Evolutionary conservation across 2,113 vertebrate genomes (phyloP).

Genomic region (Poeciliopsis occidentalis): DNA sequence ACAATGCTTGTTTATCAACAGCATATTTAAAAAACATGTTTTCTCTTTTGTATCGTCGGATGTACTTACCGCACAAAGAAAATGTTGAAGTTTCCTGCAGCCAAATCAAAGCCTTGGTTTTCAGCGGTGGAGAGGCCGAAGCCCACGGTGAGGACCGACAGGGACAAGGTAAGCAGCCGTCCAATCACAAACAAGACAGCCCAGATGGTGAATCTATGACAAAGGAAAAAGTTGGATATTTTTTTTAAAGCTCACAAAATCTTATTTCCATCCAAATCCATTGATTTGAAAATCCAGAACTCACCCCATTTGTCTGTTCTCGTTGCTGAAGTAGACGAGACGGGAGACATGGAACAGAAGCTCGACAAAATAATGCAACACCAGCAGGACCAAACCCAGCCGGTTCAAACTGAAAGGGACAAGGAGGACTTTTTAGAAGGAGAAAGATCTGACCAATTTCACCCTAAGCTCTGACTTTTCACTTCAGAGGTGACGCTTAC

Average conservation of each 20-base stretch:
- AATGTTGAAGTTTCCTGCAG: slow-evolving; percentile 93
- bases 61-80: slow-evolving; percentile 88
- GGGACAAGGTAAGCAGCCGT: slow-evolving; percentile 93
- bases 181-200: slow-evolving; percentile 94
- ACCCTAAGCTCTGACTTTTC: slow-evolving; percentile 5
- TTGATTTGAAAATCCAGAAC: slow-evolving; percentile 21
- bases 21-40: too few species aligned
- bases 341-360: slow-evolving; percentile 96
- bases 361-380: slow-evolving; percentile 96
- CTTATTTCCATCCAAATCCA: background rate
- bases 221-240: slow-evolving; percentile 14
- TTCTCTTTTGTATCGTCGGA: background rate
- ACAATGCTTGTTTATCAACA: background rate
- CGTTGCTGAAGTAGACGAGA: slow-evolving; percentile 96
- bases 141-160: slow-evolving; percentile 96
- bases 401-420: slow-evolving; percentile 88
- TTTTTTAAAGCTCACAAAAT: background rate
- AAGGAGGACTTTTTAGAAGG: slow-evolving; percentile 5
- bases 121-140: slow-evolving; percentile 94
- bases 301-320: slow-evolving; percentile 94
- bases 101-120: slow-evolving; percentile 90
- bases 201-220: slow-evolving; percentile 92
- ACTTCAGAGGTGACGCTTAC: slow-evolving; percentile 75
- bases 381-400: slow-evolving; percentile 92
- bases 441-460: too few species aligned